Evolutionary conservation across 1,140 invertebrate genomes (phyloP).

Genomic region (Bombus confusus): DNA sequence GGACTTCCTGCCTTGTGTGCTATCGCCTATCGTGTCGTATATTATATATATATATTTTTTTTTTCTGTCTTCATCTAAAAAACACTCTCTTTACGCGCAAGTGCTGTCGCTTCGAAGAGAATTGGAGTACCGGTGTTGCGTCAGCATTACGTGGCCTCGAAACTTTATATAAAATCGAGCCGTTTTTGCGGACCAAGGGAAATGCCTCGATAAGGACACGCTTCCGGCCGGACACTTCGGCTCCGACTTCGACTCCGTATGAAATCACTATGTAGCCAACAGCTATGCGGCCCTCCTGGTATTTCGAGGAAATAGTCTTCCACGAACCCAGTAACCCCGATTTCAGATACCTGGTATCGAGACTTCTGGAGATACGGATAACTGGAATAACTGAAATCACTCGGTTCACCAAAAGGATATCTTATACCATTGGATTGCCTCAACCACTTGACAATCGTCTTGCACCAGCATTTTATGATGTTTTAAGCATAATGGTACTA

Average conservation of each 20-base stretch:
- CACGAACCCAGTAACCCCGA: conserved; percentile 28
- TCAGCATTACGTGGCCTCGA: background rate
- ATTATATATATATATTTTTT: conserved; percentile 6
- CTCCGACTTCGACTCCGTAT: background rate
- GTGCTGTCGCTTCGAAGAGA: conserved; percentile 25
- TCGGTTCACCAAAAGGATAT: background rate
- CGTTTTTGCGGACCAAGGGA: background rate
- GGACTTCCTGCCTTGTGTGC: conserved; percentile 25
- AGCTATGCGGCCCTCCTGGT: conserved; percentile 6
- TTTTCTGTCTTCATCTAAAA: background rate
- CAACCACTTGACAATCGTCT: background rate
- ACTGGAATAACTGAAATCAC: conserved; percentile 10
- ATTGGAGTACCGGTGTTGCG: conserved; percentile 36
- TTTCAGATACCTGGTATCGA: conserved; percentile 23
- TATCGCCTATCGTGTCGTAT: conserved; percentile 38
- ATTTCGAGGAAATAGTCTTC: conserved; percentile 28
- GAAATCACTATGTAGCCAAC: conserved; percentile 6
- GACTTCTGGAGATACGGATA: conserved; percentile 1
- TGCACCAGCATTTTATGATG: background rate
- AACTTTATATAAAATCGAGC: background rate
- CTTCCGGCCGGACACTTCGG: conserved; percentile 2
- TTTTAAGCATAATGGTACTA: background rate
- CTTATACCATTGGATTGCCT: background rate
- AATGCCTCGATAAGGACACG: background rate
- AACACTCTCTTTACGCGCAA: background rate